phyloP scores from a whole-genome alignment of 2,113 vertebrate species.

The Orycteropus afer region DNA sequence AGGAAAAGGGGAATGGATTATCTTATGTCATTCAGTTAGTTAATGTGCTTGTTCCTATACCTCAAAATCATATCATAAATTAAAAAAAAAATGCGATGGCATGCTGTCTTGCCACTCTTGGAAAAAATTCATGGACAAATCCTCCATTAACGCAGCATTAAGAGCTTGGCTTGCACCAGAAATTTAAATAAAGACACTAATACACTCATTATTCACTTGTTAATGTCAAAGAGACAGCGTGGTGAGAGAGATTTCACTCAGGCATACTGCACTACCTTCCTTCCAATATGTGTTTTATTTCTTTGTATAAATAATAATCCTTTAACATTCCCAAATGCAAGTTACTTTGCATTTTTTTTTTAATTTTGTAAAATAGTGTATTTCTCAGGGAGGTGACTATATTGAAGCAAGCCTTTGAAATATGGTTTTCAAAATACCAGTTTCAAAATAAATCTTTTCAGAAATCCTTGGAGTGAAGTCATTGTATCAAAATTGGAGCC shows the following conservation, averaged over 20 bases:
- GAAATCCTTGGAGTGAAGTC: neutral
- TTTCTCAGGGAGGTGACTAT: neutral
- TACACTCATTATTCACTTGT: slow-evolving; percentile 52
- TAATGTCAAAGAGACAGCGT: neutral
- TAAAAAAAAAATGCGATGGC: slow-evolving; percentile 31
- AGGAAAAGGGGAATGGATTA: neutral
- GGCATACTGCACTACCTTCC: neutral
- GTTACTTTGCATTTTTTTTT: neutral
- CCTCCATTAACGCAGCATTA: slow-evolving; percentile 60
- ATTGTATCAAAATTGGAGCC: neutral
- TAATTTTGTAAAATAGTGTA: neutral
- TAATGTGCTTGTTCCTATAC: slow-evolving; percentile 32
- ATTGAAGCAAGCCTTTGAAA: slow-evolving; percentile 16
- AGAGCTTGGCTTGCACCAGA: slow-evolving; percentile 47
- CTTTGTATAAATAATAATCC: neutral
- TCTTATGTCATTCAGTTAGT: slow-evolving; percentile 22
- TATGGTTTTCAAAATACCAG: slow-evolving; percentile 9
- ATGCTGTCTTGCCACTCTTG: slow-evolving; percentile 27
- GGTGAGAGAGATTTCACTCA: neutral
- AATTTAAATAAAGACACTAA: slow-evolving; percentile 60
- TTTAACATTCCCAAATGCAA: slow-evolving; percentile 17
- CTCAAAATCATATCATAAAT: slow-evolving; percentile 51
- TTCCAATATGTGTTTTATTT: slow-evolving; percentile 23
- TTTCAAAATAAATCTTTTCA: slow-evolving; percentile 7
- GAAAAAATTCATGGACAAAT: slow-evolving; percentile 52